Evolutionary conservation across 2,113 vertebrate genomes (phyloP).

Genomic region (Myiopsitta monachus): DNA sequence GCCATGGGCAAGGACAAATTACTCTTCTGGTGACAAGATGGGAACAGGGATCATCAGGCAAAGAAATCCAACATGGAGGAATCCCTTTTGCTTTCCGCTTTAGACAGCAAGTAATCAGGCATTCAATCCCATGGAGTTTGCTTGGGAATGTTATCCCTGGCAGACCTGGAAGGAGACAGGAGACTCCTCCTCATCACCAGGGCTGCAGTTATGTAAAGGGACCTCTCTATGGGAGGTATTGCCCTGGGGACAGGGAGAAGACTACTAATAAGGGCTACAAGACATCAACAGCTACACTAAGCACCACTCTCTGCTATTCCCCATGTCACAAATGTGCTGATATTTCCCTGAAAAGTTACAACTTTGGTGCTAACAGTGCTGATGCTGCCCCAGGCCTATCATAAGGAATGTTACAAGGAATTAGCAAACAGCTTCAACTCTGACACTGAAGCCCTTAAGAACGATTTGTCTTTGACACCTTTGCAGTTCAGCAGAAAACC

Average conservation of each 20-base stretch:
- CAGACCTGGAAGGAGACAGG: background rate
- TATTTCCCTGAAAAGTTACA: background rate
- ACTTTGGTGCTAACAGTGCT: background rate
- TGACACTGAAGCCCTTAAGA: background rate
- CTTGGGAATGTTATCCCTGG: accelerated
- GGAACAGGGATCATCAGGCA: background rate
- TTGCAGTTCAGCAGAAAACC: background rate
- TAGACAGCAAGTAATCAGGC: background rate
- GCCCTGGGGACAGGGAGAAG: background rate
- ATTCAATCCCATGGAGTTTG: background rate
- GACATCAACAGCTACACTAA: background rate
- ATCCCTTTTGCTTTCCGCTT: background rate
- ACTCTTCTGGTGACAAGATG: background rate
- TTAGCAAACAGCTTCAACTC: background rate
- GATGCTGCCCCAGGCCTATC: background rate
- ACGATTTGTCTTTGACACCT: background rate
- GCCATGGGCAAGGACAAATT: background rate
- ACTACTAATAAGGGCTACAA: background rate
- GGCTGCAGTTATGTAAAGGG: background rate
- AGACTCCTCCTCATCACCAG: background rate
- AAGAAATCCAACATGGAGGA: background rate
- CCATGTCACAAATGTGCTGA: background rate
- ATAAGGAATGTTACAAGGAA: background rate
- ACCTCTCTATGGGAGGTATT: background rate
- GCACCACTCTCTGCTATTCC: background rate